Evolutionary conservation across 1,140 invertebrate species (phyloP).

Genomic region (Pomacea maculata): DNA sequence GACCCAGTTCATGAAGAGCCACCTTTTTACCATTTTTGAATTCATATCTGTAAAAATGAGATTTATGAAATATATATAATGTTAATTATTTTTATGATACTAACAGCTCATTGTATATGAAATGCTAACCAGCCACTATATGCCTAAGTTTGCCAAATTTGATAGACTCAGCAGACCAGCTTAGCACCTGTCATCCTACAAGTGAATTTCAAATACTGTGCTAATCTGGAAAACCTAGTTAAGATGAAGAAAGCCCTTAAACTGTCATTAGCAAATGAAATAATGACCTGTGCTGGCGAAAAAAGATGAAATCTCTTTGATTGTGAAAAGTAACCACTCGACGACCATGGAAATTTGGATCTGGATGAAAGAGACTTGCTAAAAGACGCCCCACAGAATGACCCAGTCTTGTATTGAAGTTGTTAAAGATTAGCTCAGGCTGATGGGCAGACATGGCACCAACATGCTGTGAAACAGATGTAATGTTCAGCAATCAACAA

Average conservation of each 20-base stretch:
- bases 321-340: conserved; percentile 97
- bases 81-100: too few species aligned
- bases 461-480: conserved; percentile 39
- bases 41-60: conserved; percentile 77
- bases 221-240: too few species aligned
- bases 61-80: too few species aligned
- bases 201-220: too few species aligned
- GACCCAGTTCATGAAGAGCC: conserved; percentile 92
- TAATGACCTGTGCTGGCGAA: conserved; percentile 91
- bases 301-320: conserved; percentile 98
- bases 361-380: conserved; percentile 95
- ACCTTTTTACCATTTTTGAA: conserved; percentile 86
- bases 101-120: too few species aligned
- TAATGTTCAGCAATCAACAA: too few species aligned
- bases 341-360: conserved; percentile 92
- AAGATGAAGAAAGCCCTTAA: too few species aligned
- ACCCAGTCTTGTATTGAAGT: conserved; percentile 94
- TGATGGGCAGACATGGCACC: conserved; percentile 78
- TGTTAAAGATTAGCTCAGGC: conserved; percentile 96
- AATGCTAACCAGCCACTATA: too few species aligned
- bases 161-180: too few species aligned
- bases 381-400: conserved; percentile 90
- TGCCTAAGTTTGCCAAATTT: too few species aligned
- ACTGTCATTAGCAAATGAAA: too few species aligned
- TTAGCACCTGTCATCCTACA: too few species aligned